Base-by-base conservation (phyloP, 2,113 vertebrate species). In the Hyla sarda region DNA sequence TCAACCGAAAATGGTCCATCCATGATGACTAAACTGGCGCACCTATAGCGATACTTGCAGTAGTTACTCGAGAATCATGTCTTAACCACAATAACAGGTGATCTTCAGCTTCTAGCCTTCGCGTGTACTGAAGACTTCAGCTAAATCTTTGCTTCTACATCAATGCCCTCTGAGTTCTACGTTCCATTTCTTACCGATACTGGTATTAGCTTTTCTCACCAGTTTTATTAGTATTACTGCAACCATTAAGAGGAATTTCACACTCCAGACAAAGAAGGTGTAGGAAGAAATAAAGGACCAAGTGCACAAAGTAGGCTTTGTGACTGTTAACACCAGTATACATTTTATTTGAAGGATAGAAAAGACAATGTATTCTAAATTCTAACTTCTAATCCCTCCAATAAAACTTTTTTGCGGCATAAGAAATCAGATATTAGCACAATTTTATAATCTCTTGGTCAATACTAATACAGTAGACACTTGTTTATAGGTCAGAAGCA, bases 1-100 rank as follows among this genome's bases (percentile, higher is more conserved):
- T 58, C 8, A 62, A 16, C 23, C 60, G 54, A 82, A 82, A 32
- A n/a, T 82, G 62, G 25, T 69, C 19, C 47, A 50, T 47, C 58
- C 28, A 47, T 71, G 60, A 21, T 34, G 34, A 52, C 48, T 19
- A 28, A 16, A 52, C 65, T 37, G 6, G 13, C n/a, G 12, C 65
- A 69, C 32, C 37, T 32, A 14, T 12, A 32, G 14, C 34, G 30
- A 37, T 34, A 19, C 8, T 41, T 13, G 65, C 32, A 34, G 32
- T 37, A 69, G 32, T 23, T 12, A 23, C 32, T 17, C 1, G 67
- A 23, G 32, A 41, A 41, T 11, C 32, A 23, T 41, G 34, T 21
- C 10, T 19, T 12, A 69, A 21, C 25, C 30, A 67, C 30, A 67
- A 67, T 32, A 32, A 67, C 28, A 17, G 28, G 16, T 32, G 28